Percentiles rank a stretch among this genome's conserved stretches.
Evolutionary conservation across 2,888 invertebrate genomes (phyloP).

Genomic region (Embidobia sp.): DNA sequence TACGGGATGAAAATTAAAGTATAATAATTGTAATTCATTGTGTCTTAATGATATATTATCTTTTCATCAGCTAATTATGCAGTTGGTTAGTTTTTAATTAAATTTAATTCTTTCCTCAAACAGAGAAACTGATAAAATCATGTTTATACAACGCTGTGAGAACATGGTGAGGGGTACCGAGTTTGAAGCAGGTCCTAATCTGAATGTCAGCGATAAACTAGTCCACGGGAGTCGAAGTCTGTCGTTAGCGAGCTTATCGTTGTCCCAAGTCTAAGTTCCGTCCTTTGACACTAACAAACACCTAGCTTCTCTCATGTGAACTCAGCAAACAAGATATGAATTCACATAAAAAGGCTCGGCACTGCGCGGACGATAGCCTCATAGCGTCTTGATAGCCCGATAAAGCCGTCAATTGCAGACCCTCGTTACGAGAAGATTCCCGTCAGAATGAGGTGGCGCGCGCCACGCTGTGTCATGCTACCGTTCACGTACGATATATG

Average conservation of each 20-base stretch:
- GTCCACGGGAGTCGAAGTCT: slow-evolving; percentile 49
- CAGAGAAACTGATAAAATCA: slow-evolving; percentile 41
- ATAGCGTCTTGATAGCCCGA: slow-evolving; percentile 50
- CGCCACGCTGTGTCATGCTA: slow-evolving; percentile 1
- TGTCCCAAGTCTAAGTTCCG: slow-evolving; percentile 30
- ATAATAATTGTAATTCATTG: too few species aligned
- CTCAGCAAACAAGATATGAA: slow-evolving; percentile 51
- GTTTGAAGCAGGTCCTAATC: slow-evolving; percentile 45
- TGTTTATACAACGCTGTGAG: slow-evolving; percentile 36
- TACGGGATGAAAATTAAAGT: too few species aligned
- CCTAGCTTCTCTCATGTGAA: slow-evolving; percentile 53
- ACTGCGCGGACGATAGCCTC: slow-evolving; percentile 38
- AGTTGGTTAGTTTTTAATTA: too few species aligned
- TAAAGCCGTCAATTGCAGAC: slow-evolving; percentile 71
- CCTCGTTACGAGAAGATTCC: slow-evolving; percentile 71
- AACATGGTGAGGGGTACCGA: slow-evolving; percentile 49
- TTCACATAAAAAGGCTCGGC: slow-evolving; percentile 53
- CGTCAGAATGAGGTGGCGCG: slow-evolving; percentile 35
- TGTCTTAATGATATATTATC: too few species aligned
- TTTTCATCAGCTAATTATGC: too few species aligned
- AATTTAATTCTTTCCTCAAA: too few species aligned
- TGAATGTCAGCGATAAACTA: slow-evolving; percentile 49
- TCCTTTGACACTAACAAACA: slow-evolving; percentile 62
- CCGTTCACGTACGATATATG: slow-evolving; percentile 14
- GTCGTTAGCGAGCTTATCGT: slow-evolving; percentile 58